Evolutionary conservation across 92 coral and sea anemone genomes (phyloP).

Genomic region (Porites divaricata): DNA sequence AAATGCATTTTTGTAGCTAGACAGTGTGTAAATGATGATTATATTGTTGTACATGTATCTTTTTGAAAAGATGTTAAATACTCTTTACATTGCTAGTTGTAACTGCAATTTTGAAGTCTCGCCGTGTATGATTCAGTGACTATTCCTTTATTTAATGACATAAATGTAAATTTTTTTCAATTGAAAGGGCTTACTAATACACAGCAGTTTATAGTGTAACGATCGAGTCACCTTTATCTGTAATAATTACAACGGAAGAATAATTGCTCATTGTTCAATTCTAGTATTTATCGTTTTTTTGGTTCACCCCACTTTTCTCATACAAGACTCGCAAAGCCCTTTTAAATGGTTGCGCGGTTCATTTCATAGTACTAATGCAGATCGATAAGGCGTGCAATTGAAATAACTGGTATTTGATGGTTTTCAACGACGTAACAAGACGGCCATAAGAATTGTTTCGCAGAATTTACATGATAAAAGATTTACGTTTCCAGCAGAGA

Average conservation of each 20-base stretch:
- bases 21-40: neutral
- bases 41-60: neutral
- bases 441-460: too few relatives aligned
- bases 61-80: neutral
- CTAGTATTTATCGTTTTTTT: neutral
- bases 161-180: neutral
- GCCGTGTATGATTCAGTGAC: neutral
- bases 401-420: too few relatives aligned
- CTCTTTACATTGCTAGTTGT: slow-evolving; percentile 2
- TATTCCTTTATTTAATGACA: neutral
- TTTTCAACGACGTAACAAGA: too few relatives aligned
- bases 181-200: neutral
- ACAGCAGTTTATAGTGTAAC: neutral
- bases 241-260: neutral
- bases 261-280: neutral
- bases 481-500: too few relatives aligned
- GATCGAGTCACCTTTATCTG: neutral
- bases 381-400: too few relatives aligned
- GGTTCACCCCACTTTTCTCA: too few relatives aligned
- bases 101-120: neutral
- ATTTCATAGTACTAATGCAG: too few relatives aligned
- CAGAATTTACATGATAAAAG: too few relatives aligned
- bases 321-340: too few relatives aligned
- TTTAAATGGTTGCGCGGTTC: too few relatives aligned
- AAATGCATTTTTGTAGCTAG: neutral